Base-by-base conservation (phyloP, 1,140 invertebrate species). In the Branchinecta lindahli region DNA sequence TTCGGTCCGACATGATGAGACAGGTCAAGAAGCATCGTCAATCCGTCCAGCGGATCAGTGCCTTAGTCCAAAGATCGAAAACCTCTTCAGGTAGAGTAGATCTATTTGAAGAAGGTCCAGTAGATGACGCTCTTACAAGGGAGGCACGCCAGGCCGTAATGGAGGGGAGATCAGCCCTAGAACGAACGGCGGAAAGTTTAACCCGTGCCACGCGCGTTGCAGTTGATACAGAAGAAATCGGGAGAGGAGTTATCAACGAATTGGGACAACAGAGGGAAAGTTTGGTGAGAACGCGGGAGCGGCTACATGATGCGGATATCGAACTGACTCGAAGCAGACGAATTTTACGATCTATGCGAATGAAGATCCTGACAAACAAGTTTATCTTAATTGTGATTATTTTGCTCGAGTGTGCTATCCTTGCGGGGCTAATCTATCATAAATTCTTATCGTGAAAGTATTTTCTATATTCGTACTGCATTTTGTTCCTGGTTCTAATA, bases 341-440 rank as follows among this genome's bases (percentile, higher is more conserved):
- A 15, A 61, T 61, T 15, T 61, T 61, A 61, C 2, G 52, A 61
- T 12, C 18, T 6, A 61, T 61, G 52, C 52, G 52, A 61, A 12
- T 61, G 12, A 61, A 20, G 18, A 61, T 61, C 12, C 4, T 61
- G 52, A 61, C 52, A 15, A 61, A 61, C 18, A 61, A 61, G 52
- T 20, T 61, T 12, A 61, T 61, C 52, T 20, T 61, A 61, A 61
- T 61, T 61, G 12, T 61, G 18, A 61, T 61, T 61, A 61, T 61
- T 61, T 12, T 61, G 12, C 18, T 61, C 12, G 52, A 61, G 52
- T 61, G 12, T 15, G 52, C 52, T 15, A 61, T 61, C 12, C 52
- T 61, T 61, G 52, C 52, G 12, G 52, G 12, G 12, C 18, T 61
- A 20, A 61, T 61, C 18, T 61, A 61, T 61, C 18, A 61, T 61